These are phyloP conservation scores for Lindbergichthys nudifrons DNA, from an alignment of 2,797 vertebrate species.

Conservation along the genomic window DNA sequence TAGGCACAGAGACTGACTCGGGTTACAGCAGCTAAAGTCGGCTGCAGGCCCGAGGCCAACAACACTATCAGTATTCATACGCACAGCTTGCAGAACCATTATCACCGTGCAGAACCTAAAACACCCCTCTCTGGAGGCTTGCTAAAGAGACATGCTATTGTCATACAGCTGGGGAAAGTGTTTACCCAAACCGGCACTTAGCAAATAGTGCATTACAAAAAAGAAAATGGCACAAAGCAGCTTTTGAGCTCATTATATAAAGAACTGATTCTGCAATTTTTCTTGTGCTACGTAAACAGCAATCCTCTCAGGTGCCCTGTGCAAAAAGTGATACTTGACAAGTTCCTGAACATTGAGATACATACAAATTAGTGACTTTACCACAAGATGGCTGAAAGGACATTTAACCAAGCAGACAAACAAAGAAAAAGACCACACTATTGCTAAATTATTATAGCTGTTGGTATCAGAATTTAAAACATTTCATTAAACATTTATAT, in stretches of 20 bases:
- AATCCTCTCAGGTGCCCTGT: not conserved
- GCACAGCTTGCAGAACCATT: slow-evolving; percentile 60
- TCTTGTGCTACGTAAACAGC: not conserved
- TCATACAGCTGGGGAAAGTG: slow-evolving; percentile 33
- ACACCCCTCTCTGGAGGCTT: slow-evolving; percentile 37
- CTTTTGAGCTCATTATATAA: slow-evolving; percentile 1
- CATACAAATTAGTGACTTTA: slow-evolving; percentile 9
- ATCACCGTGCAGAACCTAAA: slow-evolving; percentile 54
- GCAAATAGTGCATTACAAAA: not conserved
- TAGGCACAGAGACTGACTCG: slow-evolving; percentile 44
- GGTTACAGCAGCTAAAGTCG: slow-evolving; percentile 56
- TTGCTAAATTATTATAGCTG: not conserved
- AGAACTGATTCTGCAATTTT: not conserved
- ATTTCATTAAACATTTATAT: not conserved
- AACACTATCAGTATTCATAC: slow-evolving; percentile 65
- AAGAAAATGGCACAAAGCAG: not conserved
- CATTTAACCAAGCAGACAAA: not conserved
- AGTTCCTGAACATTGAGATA: not conserved
- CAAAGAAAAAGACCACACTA: not conserved
- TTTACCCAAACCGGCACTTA: slow-evolving; percentile 3
- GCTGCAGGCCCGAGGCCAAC: slow-evolving; percentile 54
- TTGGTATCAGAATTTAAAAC: not conserved
- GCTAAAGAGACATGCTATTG: slow-evolving; percentile 43
- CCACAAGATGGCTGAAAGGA: not conserved
- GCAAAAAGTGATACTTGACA: not conserved